Base-by-base conservation (phyloP, 1,140 invertebrate species). In the Leptinotarsa texana region DNA sequence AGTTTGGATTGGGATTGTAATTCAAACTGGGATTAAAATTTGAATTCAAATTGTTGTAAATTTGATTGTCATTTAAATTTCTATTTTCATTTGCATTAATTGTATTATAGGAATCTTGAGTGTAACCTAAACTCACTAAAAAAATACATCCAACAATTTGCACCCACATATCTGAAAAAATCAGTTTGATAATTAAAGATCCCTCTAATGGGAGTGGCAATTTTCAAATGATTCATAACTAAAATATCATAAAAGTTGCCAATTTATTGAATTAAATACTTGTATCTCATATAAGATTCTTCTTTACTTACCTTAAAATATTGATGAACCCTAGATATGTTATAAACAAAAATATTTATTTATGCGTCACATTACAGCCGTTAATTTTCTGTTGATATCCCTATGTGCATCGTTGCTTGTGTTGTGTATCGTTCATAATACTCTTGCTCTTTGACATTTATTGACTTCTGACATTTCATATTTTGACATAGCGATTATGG, bases 21-120 rank as follows among this genome's bases (percentile, higher is more conserved):
- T 70, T 70, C 47, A 70, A 61, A 18, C 49, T 48, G 13, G 69
- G 69, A 70, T 70, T 70, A 11, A 51, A 70, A 57, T 70, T 70
- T 22, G 69, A 57, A 57, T 70, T 70, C 13, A 48, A 8, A 70
- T 70, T 70, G 18, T 70, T 70, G 18, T 70, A 70, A 15, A 70
- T 13, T 27, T 70, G 69, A 69, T 48, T 69, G 24, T 65, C 63
- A n/a, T 65, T 65, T 15, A 65, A 3, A 27, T 65, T 65, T 65
- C 63, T 17, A 65, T 65, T 65, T 13, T 65, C 63, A 70, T 70
- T 70, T 13, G 21, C 51, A 61, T 70, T 70, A 69, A 21, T 61
- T 21, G 69, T 3, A 17, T 51, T 70, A n/a, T 17, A 22, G 51
- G 42, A 22, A 27, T 69, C 15, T 70, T 70, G 69, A 51, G 69